Evolutionary conservation across 53 echinoderm and acorn worm genomes (phyloP), one percentile per base, ranked within the genome.

Genomic region (Echinometra lucunter): DNA sequence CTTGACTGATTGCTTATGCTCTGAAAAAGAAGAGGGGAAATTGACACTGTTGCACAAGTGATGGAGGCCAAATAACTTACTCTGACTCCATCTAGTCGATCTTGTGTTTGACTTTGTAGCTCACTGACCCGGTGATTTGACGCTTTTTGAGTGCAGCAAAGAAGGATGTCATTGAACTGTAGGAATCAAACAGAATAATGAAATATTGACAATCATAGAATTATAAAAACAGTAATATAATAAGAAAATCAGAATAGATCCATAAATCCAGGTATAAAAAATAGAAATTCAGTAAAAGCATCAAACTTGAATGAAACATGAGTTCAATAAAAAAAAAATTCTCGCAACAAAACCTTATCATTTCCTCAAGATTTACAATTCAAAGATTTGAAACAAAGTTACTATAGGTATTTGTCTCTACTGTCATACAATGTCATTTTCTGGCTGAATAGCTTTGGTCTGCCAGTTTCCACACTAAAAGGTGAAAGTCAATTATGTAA

Each of bases 151-250:
- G 92, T 94, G 91, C 99, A 99, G 88, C 98, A 98, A 69, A 99
- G 95, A 18, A 98, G 94, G 57, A 99, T 97, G 88, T 99, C 99
- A 63, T 98, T 99, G 91, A 99, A 99, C 99, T 99, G 95, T 15
- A 30, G n/a, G 89, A 35, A 90, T 11, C 27, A 90, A 57, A 6
- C 2, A 57, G 30, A 55, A 88, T 6, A 88, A 47, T 32, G 7
- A 88, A 53, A 17, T 55, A 56, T 56, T 56, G 15, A 88, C 44
- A 47, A 47, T 47, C 6, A 45, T 32, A 70, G 10, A 28, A 70
- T 8, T n/a, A 53, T 53, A 30, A 70, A 21, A 5, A 60, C 2
- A 70, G 12, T 13, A 70, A 32, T 72, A 72, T 6, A 34, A 34
- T 13, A 35, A 35, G 2, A 72, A 32, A 16, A 35, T 32, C 35